A percentile compares a stretch with the other conserved stretches of the same genome.
Conservation (phyloP, 2,797 vertebrate genomes). For the Philypnodon macrostomus region DNA sequence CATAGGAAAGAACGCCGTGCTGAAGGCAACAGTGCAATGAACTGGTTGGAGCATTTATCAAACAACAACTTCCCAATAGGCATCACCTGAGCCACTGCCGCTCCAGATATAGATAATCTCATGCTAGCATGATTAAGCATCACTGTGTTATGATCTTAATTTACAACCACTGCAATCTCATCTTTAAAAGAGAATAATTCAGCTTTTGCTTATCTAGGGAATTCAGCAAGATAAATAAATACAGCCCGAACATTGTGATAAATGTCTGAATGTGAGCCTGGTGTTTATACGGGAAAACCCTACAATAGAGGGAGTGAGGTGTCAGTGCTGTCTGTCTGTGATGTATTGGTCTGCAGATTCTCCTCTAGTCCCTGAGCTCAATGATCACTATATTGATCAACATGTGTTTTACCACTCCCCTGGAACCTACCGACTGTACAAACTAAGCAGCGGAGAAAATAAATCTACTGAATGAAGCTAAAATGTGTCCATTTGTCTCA, state of each 20-base stretch:
- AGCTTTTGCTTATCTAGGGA: not conserved
- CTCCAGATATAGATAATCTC: too few relatives aligned
- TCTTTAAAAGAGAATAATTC: not conserved
- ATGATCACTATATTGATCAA: constrained; percentile 67
- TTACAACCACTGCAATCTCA: constrained; percentile 1
- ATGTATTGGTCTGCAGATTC: constrained; percentile 50
- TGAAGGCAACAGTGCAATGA: too few relatives aligned
- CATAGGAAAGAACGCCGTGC: too few relatives aligned
- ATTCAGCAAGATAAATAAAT: not conserved
- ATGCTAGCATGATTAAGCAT: not conserved
- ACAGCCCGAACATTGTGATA: not conserved
- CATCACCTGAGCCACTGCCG: too few relatives aligned
- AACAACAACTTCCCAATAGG: too few relatives aligned
- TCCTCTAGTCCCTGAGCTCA: constrained; percentile 43
- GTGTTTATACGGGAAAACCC: constrained; percentile 10
- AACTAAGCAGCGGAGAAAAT: constrained; percentile 1
- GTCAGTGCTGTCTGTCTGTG: constrained; percentile 40
- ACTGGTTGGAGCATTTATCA: too few relatives aligned
- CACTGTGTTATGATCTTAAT: not conserved
- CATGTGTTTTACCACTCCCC: constrained; percentile 58
- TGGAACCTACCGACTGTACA: constrained; percentile 26
- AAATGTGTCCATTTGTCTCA: not conserved
- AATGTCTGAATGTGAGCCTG: constrained; percentile 6
- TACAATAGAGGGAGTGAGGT: constrained; percentile 14
- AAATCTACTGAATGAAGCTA: not conserved